phyloP scores from a whole-genome alignment of 2,797 vertebrate species.

The Novumbra hubbsi region DNA sequence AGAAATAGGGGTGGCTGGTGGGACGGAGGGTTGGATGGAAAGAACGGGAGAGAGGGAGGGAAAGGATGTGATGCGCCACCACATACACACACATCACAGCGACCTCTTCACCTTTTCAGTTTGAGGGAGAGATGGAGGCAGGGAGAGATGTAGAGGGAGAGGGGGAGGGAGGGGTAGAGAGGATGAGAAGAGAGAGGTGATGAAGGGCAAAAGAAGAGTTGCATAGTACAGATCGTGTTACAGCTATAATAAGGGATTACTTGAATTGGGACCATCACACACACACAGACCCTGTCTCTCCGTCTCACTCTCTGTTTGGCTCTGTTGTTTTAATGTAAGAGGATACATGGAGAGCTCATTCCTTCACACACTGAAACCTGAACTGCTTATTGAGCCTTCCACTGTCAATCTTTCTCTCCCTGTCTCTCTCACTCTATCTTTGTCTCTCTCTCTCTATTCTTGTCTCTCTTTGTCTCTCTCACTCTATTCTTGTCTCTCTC shows the following conservation, averaged over 20 bases:
- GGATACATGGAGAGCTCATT: slow-evolving; percentile 41
- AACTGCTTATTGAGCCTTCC: slow-evolving; percentile 37
- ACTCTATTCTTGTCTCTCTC: slow-evolving; percentile 10
- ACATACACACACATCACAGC: not conserved
- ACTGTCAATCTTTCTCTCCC: not conserved
- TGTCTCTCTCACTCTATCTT: not conserved
- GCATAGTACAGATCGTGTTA: slow-evolving; percentile 26
- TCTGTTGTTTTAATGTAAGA: slow-evolving; percentile 40
- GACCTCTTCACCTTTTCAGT: not conserved
- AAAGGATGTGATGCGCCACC: not conserved
- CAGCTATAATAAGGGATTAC: slow-evolving; percentile 16
- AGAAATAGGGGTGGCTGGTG: not conserved
- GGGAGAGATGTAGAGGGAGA: not conserved
- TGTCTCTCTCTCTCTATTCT: not conserved
- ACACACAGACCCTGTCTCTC: not conserved
- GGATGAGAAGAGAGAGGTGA: slow-evolving; percentile 4
- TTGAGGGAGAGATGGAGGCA: not conserved
- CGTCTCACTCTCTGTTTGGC: slow-evolving; percentile 9
- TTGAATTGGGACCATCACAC: slow-evolving; percentile 1
- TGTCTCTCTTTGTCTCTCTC: not conserved
- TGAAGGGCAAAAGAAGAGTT: not conserved
- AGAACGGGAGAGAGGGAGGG: too few relatives aligned
- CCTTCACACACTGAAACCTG: slow-evolving; percentile 45
- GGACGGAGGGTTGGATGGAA: too few relatives aligned
- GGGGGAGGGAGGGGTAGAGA: not conserved